Conservation (phyloP, 2,113 vertebrate genomes). For the Bothrops jararaca region DNA sequence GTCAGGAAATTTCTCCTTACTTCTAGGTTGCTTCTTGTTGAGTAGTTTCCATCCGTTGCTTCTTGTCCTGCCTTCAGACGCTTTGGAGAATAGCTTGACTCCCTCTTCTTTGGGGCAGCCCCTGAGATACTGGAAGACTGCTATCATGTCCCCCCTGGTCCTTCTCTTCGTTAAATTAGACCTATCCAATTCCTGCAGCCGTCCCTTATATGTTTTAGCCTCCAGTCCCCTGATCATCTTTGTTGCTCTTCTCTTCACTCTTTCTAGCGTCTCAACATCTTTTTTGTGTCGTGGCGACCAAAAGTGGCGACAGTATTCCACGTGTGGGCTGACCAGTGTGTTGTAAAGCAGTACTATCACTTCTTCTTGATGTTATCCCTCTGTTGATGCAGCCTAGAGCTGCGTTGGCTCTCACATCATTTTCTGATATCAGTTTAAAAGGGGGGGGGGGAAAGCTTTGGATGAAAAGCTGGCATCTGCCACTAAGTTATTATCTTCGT, state of each 20-base stretch:
- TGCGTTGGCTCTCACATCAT: not conserved
- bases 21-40: not conserved
- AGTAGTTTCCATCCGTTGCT: not conserved
- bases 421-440: too few species aligned
- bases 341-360: not conserved
- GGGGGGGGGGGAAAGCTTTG: not conserved
- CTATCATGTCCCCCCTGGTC: fast-evolving
- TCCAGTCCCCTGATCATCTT: not conserved
- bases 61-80: not conserved
- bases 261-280: not conserved
- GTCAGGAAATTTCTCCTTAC: not conserved
- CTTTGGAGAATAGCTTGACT: not conserved
- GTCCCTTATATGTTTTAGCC: not conserved
- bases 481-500: not conserved
- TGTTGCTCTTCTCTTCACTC: not conserved
- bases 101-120: not conserved
- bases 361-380: too few species aligned
- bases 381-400: not conserved
- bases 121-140: fast-evolving
- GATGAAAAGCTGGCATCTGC: not conserved
- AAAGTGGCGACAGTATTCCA: not conserved
- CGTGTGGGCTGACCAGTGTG: too few species aligned
- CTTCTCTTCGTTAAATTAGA: not conserved
- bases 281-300: not conserved
- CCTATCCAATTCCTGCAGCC: not conserved